Base-by-base conservation (phyloP, 2,888 invertebrate species). In the Ectemnius lituratus region DNA sequence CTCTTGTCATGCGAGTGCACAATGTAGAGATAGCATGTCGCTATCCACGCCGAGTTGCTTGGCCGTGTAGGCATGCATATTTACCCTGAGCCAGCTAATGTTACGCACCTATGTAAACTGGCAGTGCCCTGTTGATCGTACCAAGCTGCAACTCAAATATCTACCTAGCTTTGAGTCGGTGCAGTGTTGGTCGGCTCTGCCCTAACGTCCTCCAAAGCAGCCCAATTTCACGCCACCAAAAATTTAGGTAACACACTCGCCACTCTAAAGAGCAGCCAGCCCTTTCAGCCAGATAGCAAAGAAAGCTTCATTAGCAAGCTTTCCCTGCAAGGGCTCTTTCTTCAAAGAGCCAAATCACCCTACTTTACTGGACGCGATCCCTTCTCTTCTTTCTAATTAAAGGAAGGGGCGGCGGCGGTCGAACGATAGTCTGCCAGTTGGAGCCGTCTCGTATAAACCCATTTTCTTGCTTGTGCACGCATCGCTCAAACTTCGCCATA, bases 81-180 rank as follows among this genome's bases (percentile, higher is more conserved):
- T 88, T 85, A 82, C 86, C 70, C 82, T 79, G 78, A 78, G 61
- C 76, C 75, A 80, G 81, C 84, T 87, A 85, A 84, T 84, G 86
- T 86, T 84, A 82, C 81, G 80, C 82, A 85, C 75, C 83, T 76
- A 76, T 79, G 82, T 83, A 84, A 84, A 85, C 82, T 79, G 37
- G 78, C 75, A 76, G 80, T 52, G 75, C 68, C 80, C 76, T 81
- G 84, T 84, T 85, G 86, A 84, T 86, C 83, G 78, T 85, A 80
- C 81, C 76, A 84, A 79, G 80, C 80, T 71, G 72, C 75, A 82
- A 81, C 75, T 85, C 85, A 86, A 88, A 87, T 80, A 84, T 85
- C 84, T 73, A 74, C 73, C 67, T 78, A 73, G 84, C 86, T 89
- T 88, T 88, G 85, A 87, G 80, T 80, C 73, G 70, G 64, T 79